phyloP scores from a whole-genome alignment of 1,140 invertebrate species.

The Drosophila lowei region DNA sequence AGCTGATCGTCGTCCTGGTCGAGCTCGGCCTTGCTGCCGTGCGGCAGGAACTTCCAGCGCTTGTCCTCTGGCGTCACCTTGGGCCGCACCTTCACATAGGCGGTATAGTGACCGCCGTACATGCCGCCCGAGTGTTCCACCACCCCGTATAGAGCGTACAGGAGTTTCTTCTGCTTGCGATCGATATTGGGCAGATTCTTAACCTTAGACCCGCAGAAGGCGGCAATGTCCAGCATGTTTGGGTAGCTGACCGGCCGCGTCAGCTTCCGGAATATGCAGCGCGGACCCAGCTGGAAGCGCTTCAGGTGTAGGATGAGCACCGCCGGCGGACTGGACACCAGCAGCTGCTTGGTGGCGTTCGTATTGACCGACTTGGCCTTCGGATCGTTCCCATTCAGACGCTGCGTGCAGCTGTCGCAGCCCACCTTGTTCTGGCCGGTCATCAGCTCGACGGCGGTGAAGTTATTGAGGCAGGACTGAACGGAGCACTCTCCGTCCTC shows the following conservation, averaged over 20 bases:
- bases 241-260: slow-evolving; percentile 95
- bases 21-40: slow-evolving; percentile 84
- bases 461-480: slow-evolving; percentile 94
- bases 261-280: slow-evolving; percentile 89
- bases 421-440: slow-evolving; percentile 95
- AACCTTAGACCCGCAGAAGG: slow-evolving; percentile 93
- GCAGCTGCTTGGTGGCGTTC: slow-evolving; percentile 95
- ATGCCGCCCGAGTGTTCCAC: slow-evolving; percentile 96
- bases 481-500: slow-evolving; percentile 92
- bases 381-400: slow-evolving; percentile 85
- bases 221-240: slow-evolving; percentile 92
- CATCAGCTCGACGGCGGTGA: slow-evolving; percentile 94
- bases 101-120: slow-evolving; percentile 97
- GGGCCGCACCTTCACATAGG: slow-evolving; percentile 92
- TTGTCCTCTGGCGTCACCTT: slow-evolving; percentile 85
- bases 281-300: slow-evolving; percentile 89
- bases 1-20: slow-evolving; percentile 78
- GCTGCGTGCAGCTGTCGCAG: slow-evolving; percentile 94
- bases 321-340: slow-evolving; percentile 95
- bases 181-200: slow-evolving; percentile 87
- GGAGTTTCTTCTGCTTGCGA: slow-evolving; percentile 87
- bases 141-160: slow-evolving; percentile 96
- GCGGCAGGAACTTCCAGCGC: slow-evolving; percentile 88
- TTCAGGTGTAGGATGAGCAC: slow-evolving; percentile 98
- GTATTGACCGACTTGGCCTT: slow-evolving; percentile 92